phyloP scores from a whole-genome alignment of 30 jellyfish, hydroid and myxozoan genomes.

The Sanderia malayensis region DNA sequence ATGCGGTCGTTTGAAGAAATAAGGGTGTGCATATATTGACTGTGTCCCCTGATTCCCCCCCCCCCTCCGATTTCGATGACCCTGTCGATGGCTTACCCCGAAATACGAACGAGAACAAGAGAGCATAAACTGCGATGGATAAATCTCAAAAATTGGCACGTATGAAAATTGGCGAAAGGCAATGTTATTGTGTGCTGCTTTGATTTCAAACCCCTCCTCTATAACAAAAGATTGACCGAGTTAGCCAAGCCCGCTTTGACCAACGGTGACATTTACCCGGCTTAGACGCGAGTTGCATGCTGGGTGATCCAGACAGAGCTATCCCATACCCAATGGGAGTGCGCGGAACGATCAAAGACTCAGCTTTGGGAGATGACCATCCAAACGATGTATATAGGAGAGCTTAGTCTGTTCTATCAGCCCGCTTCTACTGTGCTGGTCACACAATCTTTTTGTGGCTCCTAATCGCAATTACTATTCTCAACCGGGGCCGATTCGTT shows the following conservation, averaged over 20 bases:
- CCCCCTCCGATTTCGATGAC: too few species aligned
- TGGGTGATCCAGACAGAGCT: constrained; percentile 56
- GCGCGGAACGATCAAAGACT: constrained; percentile 59
- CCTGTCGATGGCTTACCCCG: too few species aligned
- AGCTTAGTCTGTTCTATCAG: neutral
- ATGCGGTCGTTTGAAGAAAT: too few species aligned
- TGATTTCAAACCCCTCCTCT: too few species aligned
- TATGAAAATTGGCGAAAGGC: too few species aligned
- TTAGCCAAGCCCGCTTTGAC: too few species aligned
- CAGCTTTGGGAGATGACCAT: neutral
- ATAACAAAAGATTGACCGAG: neutral
- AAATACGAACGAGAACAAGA: too few species aligned
- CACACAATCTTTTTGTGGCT: neutral
- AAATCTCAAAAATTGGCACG: too few species aligned
- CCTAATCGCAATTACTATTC: neutral
- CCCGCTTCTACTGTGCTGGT: neutral
- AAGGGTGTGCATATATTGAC: too few species aligned
- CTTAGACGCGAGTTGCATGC: constrained; percentile 70
- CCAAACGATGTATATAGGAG: neutral
- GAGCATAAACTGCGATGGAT: too few species aligned
- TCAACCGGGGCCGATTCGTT: neutral
- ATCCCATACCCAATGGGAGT: constrained; percentile 35
- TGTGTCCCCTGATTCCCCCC: too few species aligned
- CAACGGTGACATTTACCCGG: constrained; percentile 52
- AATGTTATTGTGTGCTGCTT: too few species aligned